A percentile compares a stretch with the other conserved stretches of the same genome.
Evolutionary conservation across 2,797 vertebrate genomes (phyloP).

Genomic region (Rhinichthys osculus): DNA sequence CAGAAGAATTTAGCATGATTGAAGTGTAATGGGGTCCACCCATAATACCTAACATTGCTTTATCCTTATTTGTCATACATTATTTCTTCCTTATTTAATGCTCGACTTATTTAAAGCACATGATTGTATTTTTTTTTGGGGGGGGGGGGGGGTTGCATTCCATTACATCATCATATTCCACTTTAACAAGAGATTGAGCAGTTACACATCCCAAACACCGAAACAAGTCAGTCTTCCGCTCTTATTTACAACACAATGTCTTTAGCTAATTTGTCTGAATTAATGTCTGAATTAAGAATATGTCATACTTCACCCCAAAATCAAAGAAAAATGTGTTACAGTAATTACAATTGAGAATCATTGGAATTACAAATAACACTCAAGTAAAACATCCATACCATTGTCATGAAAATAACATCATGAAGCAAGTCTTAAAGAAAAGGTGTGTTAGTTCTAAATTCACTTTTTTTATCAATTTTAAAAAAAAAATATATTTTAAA

Average conservation of each 20-base stretch:
- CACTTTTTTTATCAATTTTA: background rate
- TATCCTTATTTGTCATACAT: background rate
- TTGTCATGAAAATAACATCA: background rate
- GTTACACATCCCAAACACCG: constrained; percentile 4
- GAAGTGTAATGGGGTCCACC: background rate
- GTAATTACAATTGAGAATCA: background rate
- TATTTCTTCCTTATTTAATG: background rate
- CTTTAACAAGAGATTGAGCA: background rate
- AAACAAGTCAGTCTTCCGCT: background rate
- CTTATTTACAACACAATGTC: background rate
- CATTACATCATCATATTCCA: background rate
- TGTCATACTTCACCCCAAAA: background rate
- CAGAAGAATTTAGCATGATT: background rate
- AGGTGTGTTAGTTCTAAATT: background rate
- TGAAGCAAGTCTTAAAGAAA: background rate
- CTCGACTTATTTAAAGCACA: background rate
- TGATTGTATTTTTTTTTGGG: background rate
- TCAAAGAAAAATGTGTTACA: background rate
- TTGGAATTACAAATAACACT: background rate
- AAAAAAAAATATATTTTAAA: too few relatives aligned
- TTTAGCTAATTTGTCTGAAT: background rate
- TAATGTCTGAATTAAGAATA: background rate
- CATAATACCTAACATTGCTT: background rate
- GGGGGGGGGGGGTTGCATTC: constrained; percentile 8
- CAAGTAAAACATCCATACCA: background rate